Conservation (phyloP, 2,888 invertebrate species). For the Tolmerus cingulatus region DNA sequence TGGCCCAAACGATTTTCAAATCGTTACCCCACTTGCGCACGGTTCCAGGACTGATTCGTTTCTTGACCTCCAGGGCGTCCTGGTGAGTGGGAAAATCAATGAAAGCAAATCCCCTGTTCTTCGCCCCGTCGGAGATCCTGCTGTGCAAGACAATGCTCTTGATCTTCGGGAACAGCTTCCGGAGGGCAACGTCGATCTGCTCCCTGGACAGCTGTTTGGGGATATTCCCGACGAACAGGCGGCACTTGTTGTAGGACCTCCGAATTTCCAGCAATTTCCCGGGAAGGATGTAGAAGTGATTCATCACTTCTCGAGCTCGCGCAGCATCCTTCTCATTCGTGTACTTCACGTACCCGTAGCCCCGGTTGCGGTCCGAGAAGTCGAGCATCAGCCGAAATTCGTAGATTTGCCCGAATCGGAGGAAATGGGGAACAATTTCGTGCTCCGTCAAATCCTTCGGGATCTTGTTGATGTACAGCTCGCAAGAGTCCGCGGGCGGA, state of each 20-base stretch:
- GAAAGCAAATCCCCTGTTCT: conserved; percentile 55
- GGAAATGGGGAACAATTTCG: conserved; percentile 53
- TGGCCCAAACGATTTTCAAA: conserved; percentile 57
- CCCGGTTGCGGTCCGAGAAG: conserved; percentile 54
- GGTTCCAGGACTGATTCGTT: conserved; percentile 53
- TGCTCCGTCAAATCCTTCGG: conserved; percentile 53
- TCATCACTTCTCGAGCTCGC: conserved; percentile 55
- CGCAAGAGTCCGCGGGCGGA: conserved; percentile 54
- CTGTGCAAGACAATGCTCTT: conserved; percentile 49
- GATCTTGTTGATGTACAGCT: conserved; percentile 55
- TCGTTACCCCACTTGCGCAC: conserved; percentile 55
- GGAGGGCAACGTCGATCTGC: conserved; percentile 53
- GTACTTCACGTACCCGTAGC: conserved; percentile 56
- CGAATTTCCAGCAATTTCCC: conserved; percentile 54
- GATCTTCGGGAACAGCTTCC: conserved; percentile 53
- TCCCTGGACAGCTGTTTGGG: conserved; percentile 53
- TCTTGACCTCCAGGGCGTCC: conserved; percentile 55
- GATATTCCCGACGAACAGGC: conserved; percentile 56
- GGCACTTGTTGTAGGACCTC: conserved; percentile 55
- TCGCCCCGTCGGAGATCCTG: conserved; percentile 35
- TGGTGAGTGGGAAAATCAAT: conserved; percentile 55
- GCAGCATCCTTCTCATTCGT: conserved; percentile 54
- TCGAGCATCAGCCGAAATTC: conserved; percentile 57
- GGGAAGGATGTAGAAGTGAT: conserved; percentile 52
- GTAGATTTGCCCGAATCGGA: conserved; percentile 56